A percentile compares a stretch with the other conserved stretches of the same genome.
These are phyloP conservation scores for Pocillopora meandrina DNA, from an alignment of 92 coral and sea anemone species.

Conservation along the genomic window DNA sequence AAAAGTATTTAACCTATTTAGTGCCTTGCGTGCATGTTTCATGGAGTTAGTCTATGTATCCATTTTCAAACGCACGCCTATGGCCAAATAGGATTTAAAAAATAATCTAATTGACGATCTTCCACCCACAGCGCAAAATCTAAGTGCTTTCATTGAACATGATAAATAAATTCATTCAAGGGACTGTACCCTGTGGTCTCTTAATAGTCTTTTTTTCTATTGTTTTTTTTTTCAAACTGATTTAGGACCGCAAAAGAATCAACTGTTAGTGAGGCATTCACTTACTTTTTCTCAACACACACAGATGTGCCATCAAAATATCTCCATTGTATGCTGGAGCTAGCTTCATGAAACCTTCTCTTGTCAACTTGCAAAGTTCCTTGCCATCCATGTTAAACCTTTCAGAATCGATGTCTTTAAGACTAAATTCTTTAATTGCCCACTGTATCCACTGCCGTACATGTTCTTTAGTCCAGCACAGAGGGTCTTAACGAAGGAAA, in stretches of 20 bases:
- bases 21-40: conserved; percentile 21
- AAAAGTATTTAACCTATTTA: not conserved
- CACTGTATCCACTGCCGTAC: conserved; percentile 98
- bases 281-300: conserved; percentile 99
- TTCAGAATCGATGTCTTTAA: conserved; percentile 93
- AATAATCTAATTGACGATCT: conserved; percentile 18
- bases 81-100: not conserved
- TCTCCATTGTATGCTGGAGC: conserved; percentile 99
- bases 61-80: not conserved
- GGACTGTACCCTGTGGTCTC: not conserved
- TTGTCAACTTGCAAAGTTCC: conserved; percentile 87
- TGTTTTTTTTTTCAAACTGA: not conserved
- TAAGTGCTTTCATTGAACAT: not conserved
- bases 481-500: conserved; percentile 66
- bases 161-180: not conserved
- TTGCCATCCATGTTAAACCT: conserved; percentile 98
- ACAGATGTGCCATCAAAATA: conserved; percentile 96
- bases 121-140: not conserved
- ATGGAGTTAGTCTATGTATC: not conserved
- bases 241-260: not conserved
- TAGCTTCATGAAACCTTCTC: conserved; percentile 98
- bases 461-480: conserved; percentile 98
- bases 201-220: not conserved
- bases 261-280: not conserved
- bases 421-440: conserved; percentile 98